Evolutionary conservation across 1,140 invertebrate genomes (phyloP).

Genomic region (Spodoptera frugiperda): DNA sequence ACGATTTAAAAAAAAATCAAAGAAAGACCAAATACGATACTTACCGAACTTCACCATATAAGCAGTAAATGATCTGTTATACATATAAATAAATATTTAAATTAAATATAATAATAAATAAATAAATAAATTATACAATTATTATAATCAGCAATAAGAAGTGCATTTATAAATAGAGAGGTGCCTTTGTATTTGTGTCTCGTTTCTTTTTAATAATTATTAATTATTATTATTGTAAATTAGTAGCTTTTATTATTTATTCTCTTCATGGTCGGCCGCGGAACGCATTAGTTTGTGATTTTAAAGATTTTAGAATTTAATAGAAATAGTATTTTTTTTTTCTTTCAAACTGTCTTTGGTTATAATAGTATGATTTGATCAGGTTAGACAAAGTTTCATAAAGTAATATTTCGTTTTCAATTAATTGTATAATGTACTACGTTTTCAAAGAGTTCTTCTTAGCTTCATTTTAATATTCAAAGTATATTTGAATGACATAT

Average conservation of each 20-base stretch:
- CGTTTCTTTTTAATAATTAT: neutral
- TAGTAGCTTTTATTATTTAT: constrained; percentile 19
- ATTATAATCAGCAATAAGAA: constrained; percentile 36
- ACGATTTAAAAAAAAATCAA: neutral
- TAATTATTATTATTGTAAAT: too few relatives aligned
- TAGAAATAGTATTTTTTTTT: too few relatives aligned
- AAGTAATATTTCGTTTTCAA: too few relatives aligned
- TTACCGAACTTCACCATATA: neutral
- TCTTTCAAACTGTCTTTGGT: too few relatives aligned
- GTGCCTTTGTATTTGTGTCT: constrained; percentile 44
- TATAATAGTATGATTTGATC: too few relatives aligned
- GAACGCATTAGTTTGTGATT: neutral
- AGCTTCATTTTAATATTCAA: too few relatives aligned
- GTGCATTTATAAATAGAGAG: constrained; percentile 39
- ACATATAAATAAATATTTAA: neutral
- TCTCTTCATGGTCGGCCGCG: neutral
- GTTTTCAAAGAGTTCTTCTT: too few relatives aligned
- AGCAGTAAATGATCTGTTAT: constrained; percentile 14
- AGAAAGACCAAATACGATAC: too few relatives aligned
- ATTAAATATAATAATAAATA: neutral
- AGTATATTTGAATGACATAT: too few relatives aligned
- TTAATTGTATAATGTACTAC: too few relatives aligned
- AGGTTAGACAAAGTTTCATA: too few relatives aligned
- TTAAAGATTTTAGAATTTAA: neutral
- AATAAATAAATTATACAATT: neutral